phyloP scores from a whole-genome alignment of 2,797 vertebrate genomes.

The Macroramphosus scolopax region DNA sequence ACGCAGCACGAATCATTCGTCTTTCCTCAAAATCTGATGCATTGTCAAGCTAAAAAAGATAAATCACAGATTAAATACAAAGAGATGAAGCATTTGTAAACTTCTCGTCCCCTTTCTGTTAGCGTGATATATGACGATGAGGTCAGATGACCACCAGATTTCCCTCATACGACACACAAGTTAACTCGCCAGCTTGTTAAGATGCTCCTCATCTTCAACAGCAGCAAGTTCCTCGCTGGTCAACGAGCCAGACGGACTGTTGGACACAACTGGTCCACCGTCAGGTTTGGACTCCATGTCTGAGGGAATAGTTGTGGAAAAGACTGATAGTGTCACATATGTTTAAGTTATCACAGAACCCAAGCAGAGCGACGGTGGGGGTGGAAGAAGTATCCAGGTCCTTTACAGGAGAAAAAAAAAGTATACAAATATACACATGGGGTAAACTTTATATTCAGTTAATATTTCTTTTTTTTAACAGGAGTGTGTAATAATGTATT shows the following conservation, averaged over 20 bases:
- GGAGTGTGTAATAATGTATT: too few relatives aligned
- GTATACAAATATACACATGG: too few relatives aligned
- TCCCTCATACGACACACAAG: neutral
- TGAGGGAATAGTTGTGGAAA: conserved; percentile 8
- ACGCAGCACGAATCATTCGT: conserved; percentile 85
- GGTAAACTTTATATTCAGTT: too few relatives aligned
- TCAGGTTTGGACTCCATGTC: conserved; percentile 60
- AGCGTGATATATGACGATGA: neutral
- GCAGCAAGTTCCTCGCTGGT: conserved; percentile 79
- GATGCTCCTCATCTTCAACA: conserved; percentile 89
- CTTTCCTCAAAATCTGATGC: conserved; percentile 88
- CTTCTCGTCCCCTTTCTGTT: too few relatives aligned
- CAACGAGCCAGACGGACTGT: conserved; percentile 26
- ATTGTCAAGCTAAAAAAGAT: conserved; percentile 83
- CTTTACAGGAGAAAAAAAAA: too few relatives aligned
- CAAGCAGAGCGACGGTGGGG: too few relatives aligned
- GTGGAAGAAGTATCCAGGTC: too few relatives aligned
- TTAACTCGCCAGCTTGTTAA: conserved; percentile 89
- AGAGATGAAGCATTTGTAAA: neutral
- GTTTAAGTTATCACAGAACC: too few relatives aligned
- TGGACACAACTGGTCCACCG: conserved; percentile 3
- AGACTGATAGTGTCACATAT: too few relatives aligned
- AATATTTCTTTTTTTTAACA: too few relatives aligned
- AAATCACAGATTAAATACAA: neutral
- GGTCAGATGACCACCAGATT: neutral